These are phyloP conservation scores for Acrossocheilus wenchowensis DNA, from an alignment of 2,797 vertebrate genomes.

Conservation along the genomic window DNA sequence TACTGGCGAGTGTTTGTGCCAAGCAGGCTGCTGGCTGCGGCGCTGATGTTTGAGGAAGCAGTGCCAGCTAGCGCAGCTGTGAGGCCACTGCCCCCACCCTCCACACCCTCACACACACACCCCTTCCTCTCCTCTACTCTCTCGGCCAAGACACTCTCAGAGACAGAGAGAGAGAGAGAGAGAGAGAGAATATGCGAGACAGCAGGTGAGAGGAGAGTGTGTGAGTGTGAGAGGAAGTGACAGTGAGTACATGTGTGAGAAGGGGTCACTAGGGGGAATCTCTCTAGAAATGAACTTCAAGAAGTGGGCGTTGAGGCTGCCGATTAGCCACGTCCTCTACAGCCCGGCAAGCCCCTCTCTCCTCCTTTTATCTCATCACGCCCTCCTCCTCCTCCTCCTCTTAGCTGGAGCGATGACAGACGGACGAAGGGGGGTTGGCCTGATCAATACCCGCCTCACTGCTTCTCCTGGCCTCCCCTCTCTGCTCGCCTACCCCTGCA, in stretches of 20 bases:
- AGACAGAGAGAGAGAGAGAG: neutral
- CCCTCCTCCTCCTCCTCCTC: conserved; percentile 43
- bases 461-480: conserved; percentile 27
- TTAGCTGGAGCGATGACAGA: conserved; percentile 65
- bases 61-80: conserved; percentile 84
- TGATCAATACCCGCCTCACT: conserved; percentile 66
- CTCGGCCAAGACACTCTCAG: conserved; percentile 48
- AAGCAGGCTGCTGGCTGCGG: conserved; percentile 74
- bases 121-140: conserved; percentile 70
- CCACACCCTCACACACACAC: conserved; percentile 52
- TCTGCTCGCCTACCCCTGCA: conserved; percentile 40
- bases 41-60: conserved; percentile 72
- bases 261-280: conserved; percentile 72
- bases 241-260: conserved; percentile 36
- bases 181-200: conserved; percentile 23
- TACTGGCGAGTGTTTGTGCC: conserved; percentile 73
- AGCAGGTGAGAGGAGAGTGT: conserved; percentile 36
- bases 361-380: conserved; percentile 66
- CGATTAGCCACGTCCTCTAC: conserved; percentile 74
- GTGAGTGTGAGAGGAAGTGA: conserved; percentile 30
- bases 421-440: conserved; percentile 59
- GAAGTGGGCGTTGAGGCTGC: conserved; percentile 75
- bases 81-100: conserved; percentile 69
- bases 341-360: conserved; percentile 67
- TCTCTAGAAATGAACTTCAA: conserved; percentile 77